Evolutionary conservation across 1,140 invertebrate species (phyloP), one percentile per base, ranked within the genome.

Genomic region (Teleogryllus occipitalis): DNA sequence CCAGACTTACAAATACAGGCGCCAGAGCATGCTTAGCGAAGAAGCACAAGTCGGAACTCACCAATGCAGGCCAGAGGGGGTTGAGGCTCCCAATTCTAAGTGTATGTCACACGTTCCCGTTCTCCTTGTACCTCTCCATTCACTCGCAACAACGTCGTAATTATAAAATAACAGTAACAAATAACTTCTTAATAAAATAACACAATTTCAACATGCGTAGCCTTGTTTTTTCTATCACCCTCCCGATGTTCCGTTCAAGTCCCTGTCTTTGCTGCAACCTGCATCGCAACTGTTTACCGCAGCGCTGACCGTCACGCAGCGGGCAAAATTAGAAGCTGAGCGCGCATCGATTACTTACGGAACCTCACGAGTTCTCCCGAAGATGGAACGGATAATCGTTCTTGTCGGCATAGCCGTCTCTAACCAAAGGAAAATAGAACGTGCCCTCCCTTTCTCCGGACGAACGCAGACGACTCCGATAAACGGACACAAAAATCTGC

Each of bases 271-370:
- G 74, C 78, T 79, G 78, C 78, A 49, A 75, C 78, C 78, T 79
- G 78, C 78, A 79, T 79, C 73, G 47, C 78, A 79, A 79, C 78
- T 79, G 74, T 75, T 75, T 74, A 47, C 78, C 78, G 73, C 74
- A 75, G 78, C 78, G 78, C 78, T 79, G 15, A 73, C 74, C 78
- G 74, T 75, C 78, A 75, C 73, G 78, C 78, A 79, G 73, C 48
- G 78, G 74, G 21, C 15, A 75, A 15, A 75, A 47, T 8, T 21
- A 21, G 14, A 79, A 79, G 49, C 73, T 73, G 46, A 47, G 18
- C 8, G 7, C 48, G 65, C 47, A 79, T 79, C 78, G 73, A 79
- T 79, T 79, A 3, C 27, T 6, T 75, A 47, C 78, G 78, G 47
- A 22, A 48, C 8, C 18, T 8, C 8, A 21, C 78, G 78, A 79